Base-by-base conservation (phyloP, 1,140 invertebrate species). In the Scaptomyza pallida region DNA sequence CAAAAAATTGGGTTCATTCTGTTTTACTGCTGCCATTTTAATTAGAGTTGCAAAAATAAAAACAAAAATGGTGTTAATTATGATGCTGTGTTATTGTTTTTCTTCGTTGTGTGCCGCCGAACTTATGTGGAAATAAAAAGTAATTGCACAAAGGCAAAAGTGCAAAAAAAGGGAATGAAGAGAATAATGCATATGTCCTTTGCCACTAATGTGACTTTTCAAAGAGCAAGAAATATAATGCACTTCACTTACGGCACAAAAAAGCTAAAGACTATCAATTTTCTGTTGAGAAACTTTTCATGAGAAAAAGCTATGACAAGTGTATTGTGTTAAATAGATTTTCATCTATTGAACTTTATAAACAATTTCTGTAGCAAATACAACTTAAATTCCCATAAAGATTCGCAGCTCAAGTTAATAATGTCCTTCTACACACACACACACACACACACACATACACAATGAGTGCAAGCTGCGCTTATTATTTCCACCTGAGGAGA, bases 61-160 rank as follows among this genome's bases (percentile, higher is more conserved):
- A n/a, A n/a, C n/a, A n/a, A n/a, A n/a, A n/a, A n/a, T n/a, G n/a
- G 33, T 37, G 33, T 37, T 37, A 37, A 37, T 37, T 37, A 37
- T 37, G 33, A 5, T n/a, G 33, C 33, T n/a, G 33, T 13, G 33
- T n/a, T 35, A 35, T 35, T 35, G 33, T 35, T 35, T 12, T 35
- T 35, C 10, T 37, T 37, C 3, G 33, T 35, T 37, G 33, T 5
- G 12, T n/a, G 12, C 33, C 33, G 33, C n/a, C 12, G 12, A 37
- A 8, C 12, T 37, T 37, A 37, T n/a, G 12, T 3, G n/a, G 1
- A 30, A 30, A 30, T 5, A 35, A 37, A 37, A 37, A 37, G 12
- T n/a, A 37, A 37, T 37, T 37, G 33, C 33, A 37, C 33, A 37
- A 30, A 8, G 26, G 26, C 26, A 6, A 9, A 30, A 26, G 5